These are phyloP conservation scores for Chironomus tentans DNA, from an alignment of 2,888 invertebrate species.

Conservation along the genomic window DNA sequence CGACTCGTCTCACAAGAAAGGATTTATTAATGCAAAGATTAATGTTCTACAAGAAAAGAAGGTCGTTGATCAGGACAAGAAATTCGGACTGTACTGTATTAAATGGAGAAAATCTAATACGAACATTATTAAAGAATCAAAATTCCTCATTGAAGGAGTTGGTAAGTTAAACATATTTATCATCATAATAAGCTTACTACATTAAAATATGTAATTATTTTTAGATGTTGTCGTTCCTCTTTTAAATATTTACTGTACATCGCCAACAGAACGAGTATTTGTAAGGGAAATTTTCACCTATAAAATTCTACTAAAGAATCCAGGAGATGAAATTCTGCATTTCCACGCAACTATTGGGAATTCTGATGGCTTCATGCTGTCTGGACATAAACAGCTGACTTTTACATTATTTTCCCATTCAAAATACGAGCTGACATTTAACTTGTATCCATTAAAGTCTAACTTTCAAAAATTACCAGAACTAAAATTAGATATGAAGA, in stretches of 20 bases:
- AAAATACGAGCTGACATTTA: slow-evolving; percentile 39
- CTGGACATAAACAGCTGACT: slow-evolving; percentile 57
- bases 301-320: slow-evolving; percentile 40
- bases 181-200: not conserved
- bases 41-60: slow-evolving; percentile 5
- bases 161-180: slow-evolving; percentile 20
- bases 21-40: slow-evolving; percentile 14
- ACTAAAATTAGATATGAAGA: slow-evolving; percentile 39
- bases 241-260: slow-evolving; percentile 41
- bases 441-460: slow-evolving; percentile 40
- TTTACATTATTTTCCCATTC: slow-evolving; percentile 40
- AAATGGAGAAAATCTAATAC: slow-evolving; percentile 38
- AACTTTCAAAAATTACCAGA: slow-evolving; percentile 42
- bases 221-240: slow-evolving; percentile 38
- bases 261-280: slow-evolving; percentile 41
- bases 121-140: slow-evolving; percentile 41
- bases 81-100: slow-evolving; percentile 40
- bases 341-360: slow-evolving; percentile 37
- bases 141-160: slow-evolving; percentile 38
- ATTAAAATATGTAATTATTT: not conserved
- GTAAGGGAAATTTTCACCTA: slow-evolving; percentile 42
- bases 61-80: slow-evolving; percentile 26
- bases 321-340: slow-evolving; percentile 39
- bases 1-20: not conserved
- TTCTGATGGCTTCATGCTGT: slow-evolving; percentile 84